Percentiles rank a stretch among this genome's conserved stretches.
phyloP scores from a whole-genome alignment of 2,797 vertebrate species.

The Lithobates pipiens region DNA sequence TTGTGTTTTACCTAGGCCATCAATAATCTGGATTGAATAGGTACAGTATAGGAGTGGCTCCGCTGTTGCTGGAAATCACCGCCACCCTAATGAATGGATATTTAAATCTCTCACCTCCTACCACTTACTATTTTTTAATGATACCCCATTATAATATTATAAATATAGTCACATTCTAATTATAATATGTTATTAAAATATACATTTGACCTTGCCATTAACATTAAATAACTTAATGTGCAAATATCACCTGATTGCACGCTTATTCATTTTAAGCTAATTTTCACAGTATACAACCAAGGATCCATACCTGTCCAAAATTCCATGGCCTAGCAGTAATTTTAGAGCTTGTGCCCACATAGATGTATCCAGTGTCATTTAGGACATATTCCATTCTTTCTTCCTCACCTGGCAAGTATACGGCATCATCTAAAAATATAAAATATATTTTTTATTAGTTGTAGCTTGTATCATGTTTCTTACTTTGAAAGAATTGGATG shows the following conservation, averaged over 20 bases:
- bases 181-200: background rate
- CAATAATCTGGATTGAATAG: too few relatives aligned
- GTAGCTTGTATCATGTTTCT: too few relatives aligned
- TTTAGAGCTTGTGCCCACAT: constrained; percentile 66
- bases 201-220: background rate
- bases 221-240: background rate
- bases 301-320: constrained; percentile 73
- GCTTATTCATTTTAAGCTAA: background rate
- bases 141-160: too few relatives aligned
- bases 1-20: too few relatives aligned
- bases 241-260: too few relatives aligned
- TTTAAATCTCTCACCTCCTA: too few relatives aligned
- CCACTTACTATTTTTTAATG: too few relatives aligned
- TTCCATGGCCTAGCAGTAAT: constrained; percentile 73
- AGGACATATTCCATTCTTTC: constrained; percentile 71
- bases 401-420: constrained; percentile 65
- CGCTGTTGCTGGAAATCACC: too few relatives aligned
- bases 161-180: background rate
- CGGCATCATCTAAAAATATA: constrained; percentile 66
- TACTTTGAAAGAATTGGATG: too few relatives aligned
- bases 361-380: constrained; percentile 70
- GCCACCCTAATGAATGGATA: too few relatives aligned
- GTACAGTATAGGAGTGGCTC: too few relatives aligned
- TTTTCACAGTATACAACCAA: background rate
- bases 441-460: background rate